A percentile compares a stretch with the other conserved stretches of the same genome.
phyloP scores from a whole-genome alignment of 2,888 invertebrate genomes.

The Conchocele bisecta region DNA sequence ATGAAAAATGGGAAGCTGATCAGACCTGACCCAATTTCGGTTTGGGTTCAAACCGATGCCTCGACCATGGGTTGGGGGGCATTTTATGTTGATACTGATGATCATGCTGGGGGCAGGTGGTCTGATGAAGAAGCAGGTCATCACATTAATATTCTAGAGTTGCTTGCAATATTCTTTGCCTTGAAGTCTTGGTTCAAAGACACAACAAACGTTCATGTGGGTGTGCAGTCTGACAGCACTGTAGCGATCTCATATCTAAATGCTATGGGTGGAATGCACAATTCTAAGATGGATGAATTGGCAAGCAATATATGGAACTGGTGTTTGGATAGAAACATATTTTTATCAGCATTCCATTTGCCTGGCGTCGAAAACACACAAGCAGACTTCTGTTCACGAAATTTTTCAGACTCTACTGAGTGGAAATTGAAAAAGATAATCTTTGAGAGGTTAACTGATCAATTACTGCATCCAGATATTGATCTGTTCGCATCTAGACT shows the following conservation, averaged over 20 bases:
- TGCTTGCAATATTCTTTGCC: conserved; percentile 34
- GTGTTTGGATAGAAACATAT: conserved; percentile 29
- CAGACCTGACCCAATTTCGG: conserved; percentile 11
- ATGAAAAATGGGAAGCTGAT: conserved; percentile 33
- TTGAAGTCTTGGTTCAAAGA: conserved; percentile 13
- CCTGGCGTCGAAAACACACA: conserved; percentile 14
- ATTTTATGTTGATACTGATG: background rate
- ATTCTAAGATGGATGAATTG: conserved; percentile 12
- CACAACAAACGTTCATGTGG: conserved; percentile 4
- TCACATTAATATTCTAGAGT: conserved; percentile 36
- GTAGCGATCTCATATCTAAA: conserved; percentile 42
- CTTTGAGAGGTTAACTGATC: conserved; percentile 19
- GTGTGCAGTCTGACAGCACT: conserved; percentile 30
- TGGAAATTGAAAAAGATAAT: conserved; percentile 34
- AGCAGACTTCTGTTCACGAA: conserved; percentile 37
- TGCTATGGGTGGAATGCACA: conserved; percentile 22
- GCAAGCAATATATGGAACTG: conserved; percentile 32
- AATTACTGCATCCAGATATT: conserved; percentile 38
- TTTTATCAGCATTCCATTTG: conserved; percentile 31
- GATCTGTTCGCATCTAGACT: conserved; percentile 43
- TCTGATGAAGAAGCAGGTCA: background rate
- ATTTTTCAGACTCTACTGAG: conserved; percentile 35
- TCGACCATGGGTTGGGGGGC: conserved; percentile 27
- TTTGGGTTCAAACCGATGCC: conserved; percentile 30
- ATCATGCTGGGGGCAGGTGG: conserved; percentile 26